Evolutionary conservation across 2,888 invertebrate species (phyloP).

Genomic region (Metacarcinus magister): DNA sequence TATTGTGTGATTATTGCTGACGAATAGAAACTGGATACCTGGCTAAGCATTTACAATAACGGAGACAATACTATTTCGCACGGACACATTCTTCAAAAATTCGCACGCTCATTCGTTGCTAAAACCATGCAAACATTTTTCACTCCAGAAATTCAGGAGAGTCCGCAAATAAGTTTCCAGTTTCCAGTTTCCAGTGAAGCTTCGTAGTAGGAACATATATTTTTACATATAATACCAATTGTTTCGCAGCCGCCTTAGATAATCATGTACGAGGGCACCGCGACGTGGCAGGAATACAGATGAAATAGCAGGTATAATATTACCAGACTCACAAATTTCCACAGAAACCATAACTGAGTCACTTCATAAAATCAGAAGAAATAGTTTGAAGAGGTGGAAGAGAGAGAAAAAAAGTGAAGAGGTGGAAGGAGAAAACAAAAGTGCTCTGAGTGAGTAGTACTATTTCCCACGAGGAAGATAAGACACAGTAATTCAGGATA

Average conservation of each 20-base stretch:
- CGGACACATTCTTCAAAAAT: background rate
- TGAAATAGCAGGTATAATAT: background rate
- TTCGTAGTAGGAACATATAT: background rate
- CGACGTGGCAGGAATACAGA: background rate
- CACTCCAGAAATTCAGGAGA: background rate
- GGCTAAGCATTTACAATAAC: background rate
- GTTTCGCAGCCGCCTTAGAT: background rate
- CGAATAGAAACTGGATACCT: background rate
- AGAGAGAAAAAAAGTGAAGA: background rate
- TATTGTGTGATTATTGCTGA: background rate
- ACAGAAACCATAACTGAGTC: background rate
- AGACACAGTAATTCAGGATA: background rate
- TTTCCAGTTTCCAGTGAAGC: background rate
- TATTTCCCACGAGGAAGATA: background rate
- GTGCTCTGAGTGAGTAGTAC: background rate
- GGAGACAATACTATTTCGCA: background rate
- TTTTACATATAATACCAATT: background rate
- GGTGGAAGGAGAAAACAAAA: too few relatives aligned
- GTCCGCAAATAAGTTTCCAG: background rate
- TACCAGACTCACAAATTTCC: background rate
- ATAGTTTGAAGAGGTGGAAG: too few relatives aligned
- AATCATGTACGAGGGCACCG: background rate
- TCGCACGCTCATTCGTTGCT: background rate
- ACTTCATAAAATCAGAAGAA: background rate
- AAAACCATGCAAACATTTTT: background rate